phyloP scores from a whole-genome alignment of 2,888 invertebrate species.

The Pseudococcus jackbeardsleyi region DNA sequence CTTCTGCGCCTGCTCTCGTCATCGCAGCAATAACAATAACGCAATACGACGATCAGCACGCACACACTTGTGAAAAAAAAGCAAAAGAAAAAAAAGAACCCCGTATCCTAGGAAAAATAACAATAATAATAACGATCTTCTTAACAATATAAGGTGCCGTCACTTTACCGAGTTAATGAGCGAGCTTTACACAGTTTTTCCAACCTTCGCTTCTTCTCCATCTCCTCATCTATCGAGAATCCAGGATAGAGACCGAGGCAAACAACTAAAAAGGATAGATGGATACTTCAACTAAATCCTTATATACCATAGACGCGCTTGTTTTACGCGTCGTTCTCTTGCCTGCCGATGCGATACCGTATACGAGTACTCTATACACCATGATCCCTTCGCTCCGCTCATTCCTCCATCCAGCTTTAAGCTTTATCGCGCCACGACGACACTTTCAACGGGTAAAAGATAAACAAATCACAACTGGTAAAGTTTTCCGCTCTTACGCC shows the following conservation, averaged over 20 bases:
- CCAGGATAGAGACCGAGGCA: not conserved
- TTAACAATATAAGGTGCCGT: slow-evolving; percentile 41
- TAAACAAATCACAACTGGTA: slow-evolving; percentile 14
- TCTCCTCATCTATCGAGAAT: too few species aligned
- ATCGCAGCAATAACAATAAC: not conserved
- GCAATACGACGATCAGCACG: not conserved
- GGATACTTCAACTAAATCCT: slow-evolving; percentile 31
- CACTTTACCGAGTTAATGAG: slow-evolving; percentile 25
- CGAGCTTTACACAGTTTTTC: slow-evolving; percentile 13
- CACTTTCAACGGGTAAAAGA: slow-evolving; percentile 41
- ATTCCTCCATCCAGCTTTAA: not conserved
- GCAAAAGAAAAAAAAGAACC: not conserved
- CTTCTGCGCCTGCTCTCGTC: not conserved
- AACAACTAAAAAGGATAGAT: not conserved
- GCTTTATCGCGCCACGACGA: slow-evolving; percentile 13
- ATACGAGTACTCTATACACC: not conserved
- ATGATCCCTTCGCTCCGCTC: not conserved
- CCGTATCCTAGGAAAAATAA: not conserved
- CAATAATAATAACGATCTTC: slow-evolving; percentile 34
- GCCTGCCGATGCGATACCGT: slow-evolving; percentile 12
- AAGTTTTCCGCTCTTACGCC: not conserved
- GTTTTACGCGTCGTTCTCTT: slow-evolving; percentile 23
- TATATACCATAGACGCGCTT: not conserved
- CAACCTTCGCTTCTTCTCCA: not conserved
- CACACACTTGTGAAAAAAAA: not conserved